These are phyloP conservation scores for Pentamera pediparva DNA, from an alignment of 53 echinoderm and acorn worm genomes.

Conservation along the genomic window DNA sequence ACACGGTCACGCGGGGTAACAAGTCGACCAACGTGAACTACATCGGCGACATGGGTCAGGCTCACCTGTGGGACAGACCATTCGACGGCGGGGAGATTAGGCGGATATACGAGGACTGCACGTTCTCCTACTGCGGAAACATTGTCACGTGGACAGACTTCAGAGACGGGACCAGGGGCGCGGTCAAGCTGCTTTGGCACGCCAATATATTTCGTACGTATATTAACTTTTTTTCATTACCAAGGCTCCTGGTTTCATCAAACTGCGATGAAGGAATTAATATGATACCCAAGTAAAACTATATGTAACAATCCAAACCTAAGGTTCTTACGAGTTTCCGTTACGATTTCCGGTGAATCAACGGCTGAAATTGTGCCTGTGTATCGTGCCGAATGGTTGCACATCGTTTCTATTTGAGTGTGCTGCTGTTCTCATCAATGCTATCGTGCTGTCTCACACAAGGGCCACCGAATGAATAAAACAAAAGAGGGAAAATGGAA, in stretches of 20 bases:
- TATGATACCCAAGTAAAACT: neutral
- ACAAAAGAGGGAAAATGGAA: too few relatives aligned
- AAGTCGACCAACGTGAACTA: constrained; percentile 14
- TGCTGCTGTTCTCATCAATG: too few relatives aligned
- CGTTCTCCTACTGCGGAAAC: constrained; percentile 83
- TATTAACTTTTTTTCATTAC: neutral
- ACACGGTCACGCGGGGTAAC: neutral
- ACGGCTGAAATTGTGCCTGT: too few relatives aligned
- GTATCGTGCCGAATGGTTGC: too few relatives aligned
- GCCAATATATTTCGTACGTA: constrained; percentile 70
- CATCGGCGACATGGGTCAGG: constrained; percentile 69
- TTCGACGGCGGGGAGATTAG: constrained; percentile 42
- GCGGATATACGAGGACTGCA: constrained; percentile 64
- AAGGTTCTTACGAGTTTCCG: too few relatives aligned
- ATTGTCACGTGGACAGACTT: constrained; percentile 92
- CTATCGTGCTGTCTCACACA: too few relatives aligned
- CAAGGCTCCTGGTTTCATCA: too few relatives aligned
- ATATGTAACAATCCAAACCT: neutral
- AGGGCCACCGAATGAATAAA: too few relatives aligned
- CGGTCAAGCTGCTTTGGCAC: constrained; percentile 86
- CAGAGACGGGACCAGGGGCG: constrained; percentile 81
- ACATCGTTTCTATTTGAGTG: too few relatives aligned
- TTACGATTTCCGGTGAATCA: too few relatives aligned
- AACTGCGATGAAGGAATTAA: neutral
- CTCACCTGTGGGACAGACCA: constrained; percentile 67